Evolutionary conservation across 2,797 vertebrate species (phyloP).

Genomic region (Myripristis murdjan): DNA sequence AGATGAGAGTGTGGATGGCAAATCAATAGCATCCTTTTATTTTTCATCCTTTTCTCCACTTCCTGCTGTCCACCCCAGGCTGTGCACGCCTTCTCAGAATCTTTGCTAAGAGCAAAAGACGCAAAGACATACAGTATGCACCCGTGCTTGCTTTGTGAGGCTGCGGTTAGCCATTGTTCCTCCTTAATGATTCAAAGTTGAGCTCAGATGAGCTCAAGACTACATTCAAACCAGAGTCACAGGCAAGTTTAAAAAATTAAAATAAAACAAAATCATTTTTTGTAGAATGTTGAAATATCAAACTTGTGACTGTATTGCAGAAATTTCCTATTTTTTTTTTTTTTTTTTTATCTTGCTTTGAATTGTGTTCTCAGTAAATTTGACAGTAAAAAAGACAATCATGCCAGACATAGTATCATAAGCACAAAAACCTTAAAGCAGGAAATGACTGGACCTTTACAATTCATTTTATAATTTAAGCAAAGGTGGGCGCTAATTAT

Average conservation of each 20-base stretch:
- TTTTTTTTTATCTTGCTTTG: neutral
- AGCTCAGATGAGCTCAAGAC: slow-evolving; percentile 4
- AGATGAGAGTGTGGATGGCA: slow-evolving; percentile 71
- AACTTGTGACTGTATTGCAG: neutral
- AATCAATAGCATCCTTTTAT: slow-evolving; percentile 85
- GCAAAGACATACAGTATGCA: slow-evolving; percentile 33
- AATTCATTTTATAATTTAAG: neutral
- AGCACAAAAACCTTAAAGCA: slow-evolving; percentile 10
- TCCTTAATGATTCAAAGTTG: slow-evolving; percentile 3
- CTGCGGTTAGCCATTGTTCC: slow-evolving; percentile 7
- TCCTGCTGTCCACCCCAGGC: slow-evolving; percentile 64
- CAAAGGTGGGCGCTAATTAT: too few species aligned
- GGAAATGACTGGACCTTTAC: too few species aligned
- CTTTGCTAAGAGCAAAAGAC: neutral
- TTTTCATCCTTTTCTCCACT: slow-evolving; percentile 46
- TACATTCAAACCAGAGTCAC: neutral
- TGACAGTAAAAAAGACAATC: neutral
- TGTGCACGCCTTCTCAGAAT: slow-evolving; percentile 35
- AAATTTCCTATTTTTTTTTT: neutral
- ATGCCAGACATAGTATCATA: neutral
- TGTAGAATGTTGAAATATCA: neutral
- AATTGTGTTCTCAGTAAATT: neutral
- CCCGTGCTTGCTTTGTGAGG: slow-evolving; percentile 25
- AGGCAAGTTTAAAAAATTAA: too few species aligned
- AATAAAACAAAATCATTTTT: too few species aligned